Conservation (phyloP, 2,797 vertebrate genomes). For the Phaenicophaeus curvirostris region DNA sequence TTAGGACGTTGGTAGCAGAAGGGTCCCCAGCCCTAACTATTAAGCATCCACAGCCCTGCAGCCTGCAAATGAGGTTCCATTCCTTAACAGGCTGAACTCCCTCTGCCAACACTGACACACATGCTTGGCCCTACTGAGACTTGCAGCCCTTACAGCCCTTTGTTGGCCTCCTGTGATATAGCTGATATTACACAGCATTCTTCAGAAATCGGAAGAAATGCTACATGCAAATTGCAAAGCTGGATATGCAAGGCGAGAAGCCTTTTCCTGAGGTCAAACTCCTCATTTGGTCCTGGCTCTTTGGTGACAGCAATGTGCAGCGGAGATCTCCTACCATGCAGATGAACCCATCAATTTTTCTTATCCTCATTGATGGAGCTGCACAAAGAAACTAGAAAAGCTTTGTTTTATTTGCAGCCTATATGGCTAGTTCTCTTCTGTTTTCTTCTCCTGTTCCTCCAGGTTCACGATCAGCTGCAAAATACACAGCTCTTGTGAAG, state of each 20-base stretch:
- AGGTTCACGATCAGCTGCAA: neutral
- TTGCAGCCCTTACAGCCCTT: neutral
- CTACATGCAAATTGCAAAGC: neutral
- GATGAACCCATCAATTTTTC: neutral
- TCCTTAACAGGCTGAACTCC: neutral
- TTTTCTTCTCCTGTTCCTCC: neutral
- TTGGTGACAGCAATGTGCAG: neutral
- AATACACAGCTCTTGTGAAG: neutral
- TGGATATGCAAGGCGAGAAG: neutral
- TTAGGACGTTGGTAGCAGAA: neutral
- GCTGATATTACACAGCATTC: neutral
- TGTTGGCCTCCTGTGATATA: fast-evolving
- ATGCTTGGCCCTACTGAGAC: neutral
- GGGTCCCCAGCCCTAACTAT: neutral
- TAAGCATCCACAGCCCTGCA: neutral
- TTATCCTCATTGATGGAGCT: neutral
- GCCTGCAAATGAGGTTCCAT: neutral
- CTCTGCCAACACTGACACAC: neutral
- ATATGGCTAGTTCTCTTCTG: neutral
- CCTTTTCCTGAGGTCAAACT: neutral
- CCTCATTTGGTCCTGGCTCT: neutral
- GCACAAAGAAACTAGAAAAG: neutral
- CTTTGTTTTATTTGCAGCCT: neutral
- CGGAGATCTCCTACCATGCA: neutral
- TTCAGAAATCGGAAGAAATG: fast-evolving